Conservation (phyloP, 2,797 vertebrate species). For the Lacerta viridis region DNA sequence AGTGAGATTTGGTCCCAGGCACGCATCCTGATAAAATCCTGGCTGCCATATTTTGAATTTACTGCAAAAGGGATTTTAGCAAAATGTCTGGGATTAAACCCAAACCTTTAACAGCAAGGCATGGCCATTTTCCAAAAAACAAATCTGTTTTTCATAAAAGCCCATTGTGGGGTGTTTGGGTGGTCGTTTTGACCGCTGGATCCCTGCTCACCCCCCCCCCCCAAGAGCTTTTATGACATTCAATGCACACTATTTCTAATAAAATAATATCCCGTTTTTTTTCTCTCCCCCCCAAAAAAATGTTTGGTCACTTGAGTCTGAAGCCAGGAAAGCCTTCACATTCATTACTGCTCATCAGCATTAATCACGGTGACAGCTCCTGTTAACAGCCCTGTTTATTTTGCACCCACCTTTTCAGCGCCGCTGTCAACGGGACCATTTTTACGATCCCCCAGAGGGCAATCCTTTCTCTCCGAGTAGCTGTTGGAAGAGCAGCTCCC, state of each 20-base stretch:
- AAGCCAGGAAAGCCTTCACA: constrained; percentile 67
- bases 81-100: no score
- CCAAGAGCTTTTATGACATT: not conserved
- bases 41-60: no score
- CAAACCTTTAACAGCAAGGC: no score
- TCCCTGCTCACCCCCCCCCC: not conserved
- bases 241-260: constrained; percentile 1
- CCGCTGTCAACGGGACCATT: constrained; percentile 65
- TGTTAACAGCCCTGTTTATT: constrained; percentile 74
- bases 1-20: no score
- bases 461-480: constrained; percentile 68
- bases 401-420: constrained; percentile 76
- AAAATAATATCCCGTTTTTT: not conserved
- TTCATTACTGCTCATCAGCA: constrained; percentile 79
- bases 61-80: no score
- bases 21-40: no score
- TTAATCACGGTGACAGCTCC: constrained; percentile 76
- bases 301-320: constrained; percentile 44
- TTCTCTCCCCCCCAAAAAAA: constrained; percentile 16
- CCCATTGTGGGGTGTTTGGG: no score
- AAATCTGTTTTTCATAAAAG: no score
- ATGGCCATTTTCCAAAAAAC: no score
- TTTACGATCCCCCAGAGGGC: constrained; percentile 69
- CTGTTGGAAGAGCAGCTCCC: constrained; percentile 60
- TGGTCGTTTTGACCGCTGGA: not conserved